Base-by-base conservation (phyloP, 1,140 invertebrate genomes). In the Drosophila virilis region DNA sequence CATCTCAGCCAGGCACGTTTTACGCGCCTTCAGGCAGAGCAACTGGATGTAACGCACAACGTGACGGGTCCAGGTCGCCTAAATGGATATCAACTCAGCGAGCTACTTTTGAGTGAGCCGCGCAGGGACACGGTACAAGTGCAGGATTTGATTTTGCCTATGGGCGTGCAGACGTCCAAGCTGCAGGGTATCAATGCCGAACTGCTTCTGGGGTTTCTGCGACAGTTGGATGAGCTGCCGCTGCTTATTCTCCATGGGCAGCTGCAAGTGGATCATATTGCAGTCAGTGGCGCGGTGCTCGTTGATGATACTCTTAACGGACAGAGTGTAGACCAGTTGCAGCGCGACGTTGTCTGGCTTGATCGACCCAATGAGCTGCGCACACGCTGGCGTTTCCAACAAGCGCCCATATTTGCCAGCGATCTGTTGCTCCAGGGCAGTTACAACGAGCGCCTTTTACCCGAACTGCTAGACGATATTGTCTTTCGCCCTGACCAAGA, bases 201-300 rank as follows among this genome's bases (percentile, higher is more conserved):
- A 0, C 52, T 76, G 1, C 33, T 92, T 40, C 64, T 84, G 6
- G 62, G 60, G 4, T 92, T 92, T 6, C 48, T 92, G 12, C 48
- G 78, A 12, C 73, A 90, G 28, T 50, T 92, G 50, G 85, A 92
- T 50, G 85, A 84, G 3, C 28, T 92, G 33, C 91, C 91, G 8
- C 60, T 81, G 22, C 84, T 92, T 22, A 84, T 92, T 9, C 74
- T 91, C 1, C 66, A 90, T 54, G 91, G 91, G 3, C 78, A 86
- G 33, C 59, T 92, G n/a, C 72, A 88, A 38, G 85, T 92, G 10
- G 74, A 84, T 7, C 74, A 65, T 6, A 86, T 92, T 10, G 57
- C 43, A 0, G 73, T 92, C 6, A 81, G 66, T 8, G 91, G 89
- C 1, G 73, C 72, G 13, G 78, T 92, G 1, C 60, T 77, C 6